A percentile compares a stretch with the other conserved stretches of the same genome.
Evolutionary conservation across 1,140 invertebrate genomes (phyloP).

Genomic region (Cardiocondyla obscurior): DNA sequence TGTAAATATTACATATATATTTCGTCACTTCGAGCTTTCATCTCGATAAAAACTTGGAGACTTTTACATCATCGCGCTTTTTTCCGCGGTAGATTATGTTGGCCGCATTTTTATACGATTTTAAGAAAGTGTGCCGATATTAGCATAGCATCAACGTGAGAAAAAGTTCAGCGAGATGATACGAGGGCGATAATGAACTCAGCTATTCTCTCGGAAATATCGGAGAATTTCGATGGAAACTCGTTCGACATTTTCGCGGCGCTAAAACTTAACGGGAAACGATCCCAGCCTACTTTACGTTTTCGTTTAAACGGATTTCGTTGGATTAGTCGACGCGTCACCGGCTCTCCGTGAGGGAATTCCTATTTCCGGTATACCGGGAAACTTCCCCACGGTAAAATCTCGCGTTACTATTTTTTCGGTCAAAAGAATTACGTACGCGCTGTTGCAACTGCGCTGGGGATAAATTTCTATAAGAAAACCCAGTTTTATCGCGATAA

Average conservation of each 20-base stretch:
- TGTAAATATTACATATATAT: not conserved
- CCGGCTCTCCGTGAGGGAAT: not conserved
- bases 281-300: not conserved
- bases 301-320: not conserved
- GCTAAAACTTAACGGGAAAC: not conserved
- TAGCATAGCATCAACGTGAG: constrained; percentile 10
- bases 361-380: not conserved
- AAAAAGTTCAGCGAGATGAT: constrained; percentile 10
- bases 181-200: not conserved
- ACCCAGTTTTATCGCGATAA: constrained; percentile 14
- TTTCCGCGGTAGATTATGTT: not conserved
- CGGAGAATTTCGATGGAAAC: not conserved
- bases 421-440: not conserved
- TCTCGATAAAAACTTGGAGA: constrained; percentile 22
- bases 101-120: constrained; percentile 12
- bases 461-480: constrained; percentile 45
- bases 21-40: not conserved
- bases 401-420: not conserved
- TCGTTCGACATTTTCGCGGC: not conserved
- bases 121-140: not conserved
- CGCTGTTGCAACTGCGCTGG: not conserved
- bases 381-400: not conserved
- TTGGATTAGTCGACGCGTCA: not conserved
- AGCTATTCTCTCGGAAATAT: constrained; percentile 3
- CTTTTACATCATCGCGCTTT: constrained; percentile 2